Evolutionary conservation across 2,113 vertebrate genomes (phyloP).

Genomic region (Rhegmatorhina hoffmannsi): DNA sequence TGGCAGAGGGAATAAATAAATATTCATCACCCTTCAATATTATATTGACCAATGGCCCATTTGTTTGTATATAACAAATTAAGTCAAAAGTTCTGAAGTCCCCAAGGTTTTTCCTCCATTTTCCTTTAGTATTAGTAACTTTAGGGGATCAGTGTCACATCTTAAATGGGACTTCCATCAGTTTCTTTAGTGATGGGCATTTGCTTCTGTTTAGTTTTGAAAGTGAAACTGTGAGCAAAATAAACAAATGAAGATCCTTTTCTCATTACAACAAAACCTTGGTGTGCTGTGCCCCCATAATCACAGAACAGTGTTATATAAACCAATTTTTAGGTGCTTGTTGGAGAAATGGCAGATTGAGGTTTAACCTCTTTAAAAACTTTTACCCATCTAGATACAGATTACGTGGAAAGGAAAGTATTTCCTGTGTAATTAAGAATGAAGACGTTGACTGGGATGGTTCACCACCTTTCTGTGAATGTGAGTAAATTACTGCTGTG

Average conservation of each 20-base stretch:
- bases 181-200: background rate
- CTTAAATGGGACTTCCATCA: background rate
- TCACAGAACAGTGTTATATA: background rate
- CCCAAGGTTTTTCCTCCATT: background rate
- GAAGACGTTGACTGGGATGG: background rate
- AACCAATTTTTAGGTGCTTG: background rate
- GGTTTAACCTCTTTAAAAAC: background rate
- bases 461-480: background rate
- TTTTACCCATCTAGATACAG: conserved; percentile 35
- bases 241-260: background rate
- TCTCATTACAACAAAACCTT: background rate
- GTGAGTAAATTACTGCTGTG: conserved; percentile 24
- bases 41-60: background rate
- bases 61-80: background rate
- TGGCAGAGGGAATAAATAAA: background rate
- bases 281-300: background rate
- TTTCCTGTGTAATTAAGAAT: background rate
- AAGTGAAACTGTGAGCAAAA: background rate
- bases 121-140: background rate
- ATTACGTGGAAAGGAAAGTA: background rate
- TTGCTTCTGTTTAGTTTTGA: background rate
- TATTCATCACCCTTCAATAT: background rate
- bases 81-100: background rate
- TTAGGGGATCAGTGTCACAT: background rate
- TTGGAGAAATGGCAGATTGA: background rate